Evolutionary conservation across 2,888 invertebrate species (phyloP), one percentile per base, ranked within the genome.

Genomic region (Lutraria lutraria): DNA sequence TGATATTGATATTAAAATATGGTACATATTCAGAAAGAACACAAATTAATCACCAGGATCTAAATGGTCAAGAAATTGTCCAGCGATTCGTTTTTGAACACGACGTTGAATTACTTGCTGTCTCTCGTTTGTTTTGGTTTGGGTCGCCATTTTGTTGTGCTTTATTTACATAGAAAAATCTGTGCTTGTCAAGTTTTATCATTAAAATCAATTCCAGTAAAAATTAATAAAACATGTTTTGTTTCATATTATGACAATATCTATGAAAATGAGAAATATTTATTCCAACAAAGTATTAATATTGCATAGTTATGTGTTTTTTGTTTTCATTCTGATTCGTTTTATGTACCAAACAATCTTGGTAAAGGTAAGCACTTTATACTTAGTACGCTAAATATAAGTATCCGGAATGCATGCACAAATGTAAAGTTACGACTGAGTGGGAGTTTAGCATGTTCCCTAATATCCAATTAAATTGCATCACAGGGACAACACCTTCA

Each of bases 51-150:
- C 54, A 94, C 95, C 94, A 83, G 94, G 92, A 81, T 94, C 94
- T 4, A 94, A 80, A 8, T 92, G 92, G 43, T 94, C 93, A 25
- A 95, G 83, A 88, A 93, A 94, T 72, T 91, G 90, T 56, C 93
- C 92, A 79, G 94, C 94, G 21, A 94, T 92, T 83, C 90, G 88
- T 72, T 89, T 89, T 83, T 94, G 94, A 10, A 94, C 93, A 53
- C 93, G 83, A 25, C 91, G 84, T 52, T 92, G 92, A 52, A 92
- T 80, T 19, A 60, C 31, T 83, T 88, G 85, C 88, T 89, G 86
- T 60, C 63, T 81, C 15, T 87, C 90, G 63, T 86, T 83, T 87
- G 81, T 68, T 34, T 85, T 80, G 86, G 76, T 87, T 76, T 85
- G 83, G 21, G 91, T 83, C 83, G 79, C 91, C 91, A 89, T 89